Base-by-base conservation (phyloP, 64 coral and sea anemone species). In the Exaiptasia diaphana region DNA sequence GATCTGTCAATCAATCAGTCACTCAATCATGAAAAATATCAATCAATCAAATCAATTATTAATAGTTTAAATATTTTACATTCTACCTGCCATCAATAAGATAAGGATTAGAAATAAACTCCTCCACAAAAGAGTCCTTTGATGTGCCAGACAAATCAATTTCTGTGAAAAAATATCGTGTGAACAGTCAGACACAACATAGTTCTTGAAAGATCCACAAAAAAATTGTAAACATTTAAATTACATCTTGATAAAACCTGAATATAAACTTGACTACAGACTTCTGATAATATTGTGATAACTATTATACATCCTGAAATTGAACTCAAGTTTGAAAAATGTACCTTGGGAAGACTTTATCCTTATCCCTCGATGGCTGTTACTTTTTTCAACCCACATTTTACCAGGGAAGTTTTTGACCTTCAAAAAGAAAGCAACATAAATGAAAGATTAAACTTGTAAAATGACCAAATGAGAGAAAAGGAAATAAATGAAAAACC, bases 351-450 rank as follows among this genome's bases (percentile, higher is more conserved):
- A 54, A 23, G 45, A 50, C 27, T 99, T 99, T 35, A 99, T 91
- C 46, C 56, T 69, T 73, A 99, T 99, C 50, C 95, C 95, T 73
- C 95, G 69, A 27, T 99, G 95, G 38, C 49, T 80, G 50, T 85
- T 99, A 78, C 85, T 99, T 28, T 99, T 99, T 52, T 88, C 95
- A 30, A 99, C 95, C 95, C 95, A 99, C 50, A 99, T 7, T 62
- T 80, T 93, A 17, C 93, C 21, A 22, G 95, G 95, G 71, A 80
- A 52, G 28, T 83, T 99, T 3, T 46, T 76, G 3, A 87, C 63
- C 95, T 99, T 20, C 5, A 38, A 41, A 45, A 29, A 26, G 30
- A 30, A 15, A 38, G 14, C 4, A 64, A 67, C 14, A 53, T 30
- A 43, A 58, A 17, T 24, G 35, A 41, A 77, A 8, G 26, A 32